A percentile compares a stretch with the other conserved stretches of the same genome.
Conservation (phyloP, 2,797 vertebrate genomes). For the Chrysocyon brachyurus region DNA sequence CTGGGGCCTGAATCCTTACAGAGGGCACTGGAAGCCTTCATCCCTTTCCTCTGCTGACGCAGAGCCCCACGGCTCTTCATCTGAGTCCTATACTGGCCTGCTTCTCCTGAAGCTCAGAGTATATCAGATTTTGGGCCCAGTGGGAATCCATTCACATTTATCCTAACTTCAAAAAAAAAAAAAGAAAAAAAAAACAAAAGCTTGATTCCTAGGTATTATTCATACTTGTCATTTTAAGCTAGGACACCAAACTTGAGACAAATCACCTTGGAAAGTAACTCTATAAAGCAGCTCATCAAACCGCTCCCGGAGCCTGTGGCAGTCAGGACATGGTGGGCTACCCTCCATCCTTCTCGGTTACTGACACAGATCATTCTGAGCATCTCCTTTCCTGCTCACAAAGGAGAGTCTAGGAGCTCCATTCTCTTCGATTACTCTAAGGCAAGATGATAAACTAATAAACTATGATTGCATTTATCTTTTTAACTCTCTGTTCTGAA, state of each 20-base stretch:
- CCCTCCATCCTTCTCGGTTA: fast-evolving
- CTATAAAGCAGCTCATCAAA: not conserved
- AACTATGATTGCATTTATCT: not conserved
- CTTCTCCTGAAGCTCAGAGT: not conserved
- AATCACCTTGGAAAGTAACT: not conserved
- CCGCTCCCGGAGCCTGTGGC: fast-evolving
- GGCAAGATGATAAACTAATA: not conserved
- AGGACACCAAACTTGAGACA: not conserved
- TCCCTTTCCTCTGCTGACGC: not conserved
- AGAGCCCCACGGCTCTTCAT: not conserved
- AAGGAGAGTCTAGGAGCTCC: not conserved
- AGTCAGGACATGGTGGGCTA: not conserved
- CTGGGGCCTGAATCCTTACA: not conserved
- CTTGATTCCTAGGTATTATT: not conserved
- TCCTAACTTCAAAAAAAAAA: too few species aligned
- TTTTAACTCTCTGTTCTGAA: not conserved
- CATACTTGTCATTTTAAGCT: not conserved
- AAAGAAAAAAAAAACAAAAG: too few species aligned
- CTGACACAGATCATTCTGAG: not conserved
- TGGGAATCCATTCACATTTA: not conserved
- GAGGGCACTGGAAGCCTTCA: not conserved
- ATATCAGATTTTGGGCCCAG: not conserved
- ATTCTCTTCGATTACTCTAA: not conserved
- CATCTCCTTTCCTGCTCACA: not conserved
- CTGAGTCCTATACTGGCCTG: not conserved